Conservation (phyloP, 2,797 vertebrate genomes). For the Bradypodion pumilum region DNA sequence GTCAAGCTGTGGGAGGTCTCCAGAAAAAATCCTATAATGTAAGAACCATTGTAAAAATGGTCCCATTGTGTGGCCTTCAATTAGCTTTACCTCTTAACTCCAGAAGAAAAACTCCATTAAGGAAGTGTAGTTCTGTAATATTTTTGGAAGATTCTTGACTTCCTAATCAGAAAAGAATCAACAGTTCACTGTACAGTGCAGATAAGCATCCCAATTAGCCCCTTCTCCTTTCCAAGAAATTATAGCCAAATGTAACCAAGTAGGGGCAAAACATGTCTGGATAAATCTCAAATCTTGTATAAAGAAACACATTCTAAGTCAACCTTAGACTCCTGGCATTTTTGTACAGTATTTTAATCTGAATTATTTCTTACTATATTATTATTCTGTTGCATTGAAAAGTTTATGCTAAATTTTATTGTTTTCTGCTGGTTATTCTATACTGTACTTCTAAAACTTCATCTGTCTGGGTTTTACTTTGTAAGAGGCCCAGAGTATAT, state of each 20-base stretch:
- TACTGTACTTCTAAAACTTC: not conserved
- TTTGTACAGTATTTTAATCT: not conserved
- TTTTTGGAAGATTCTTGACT: too few species aligned
- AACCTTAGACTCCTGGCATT: not conserved
- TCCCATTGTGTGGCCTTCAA: not conserved
- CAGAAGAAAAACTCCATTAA: not conserved
- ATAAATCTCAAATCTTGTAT: too few species aligned
- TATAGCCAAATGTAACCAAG: too few species aligned
- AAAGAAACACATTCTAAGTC: not conserved
- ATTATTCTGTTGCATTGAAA: too few species aligned
- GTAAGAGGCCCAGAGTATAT: not conserved
- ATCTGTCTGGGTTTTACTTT: not conserved
- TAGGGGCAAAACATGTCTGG: too few species aligned
- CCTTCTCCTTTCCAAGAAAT: too few species aligned
- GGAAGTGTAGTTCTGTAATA: not conserved
- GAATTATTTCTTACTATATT: not conserved
- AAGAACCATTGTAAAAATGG: not conserved
- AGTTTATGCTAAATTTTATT: not conserved
- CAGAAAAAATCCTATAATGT: not conserved
- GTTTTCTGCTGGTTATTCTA: not conserved
- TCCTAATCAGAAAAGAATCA: too few species aligned
- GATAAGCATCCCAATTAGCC: too few species aligned
- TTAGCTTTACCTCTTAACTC: too few species aligned
- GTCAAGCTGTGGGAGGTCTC: not conserved
- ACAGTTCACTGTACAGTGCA: too few species aligned